A percentile compares a stretch with the other conserved stretches of the same genome.
Conservation (phyloP, 1,140 invertebrate species). For the Dryas iulia region DNA sequence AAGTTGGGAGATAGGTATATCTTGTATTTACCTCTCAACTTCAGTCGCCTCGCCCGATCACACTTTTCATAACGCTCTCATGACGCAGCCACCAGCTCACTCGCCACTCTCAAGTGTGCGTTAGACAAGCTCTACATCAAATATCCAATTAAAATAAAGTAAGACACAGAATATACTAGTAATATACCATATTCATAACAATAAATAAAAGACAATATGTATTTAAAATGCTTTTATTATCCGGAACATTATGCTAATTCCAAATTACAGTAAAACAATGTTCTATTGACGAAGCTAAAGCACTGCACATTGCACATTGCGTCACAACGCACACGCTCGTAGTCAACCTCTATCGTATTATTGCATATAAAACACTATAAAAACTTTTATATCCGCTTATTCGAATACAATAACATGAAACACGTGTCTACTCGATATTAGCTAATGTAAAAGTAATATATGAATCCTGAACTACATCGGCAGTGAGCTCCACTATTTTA, state of each 20-base stretch:
- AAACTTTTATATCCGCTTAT: conserved; percentile 27
- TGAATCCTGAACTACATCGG: conserved; percentile 33
- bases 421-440: conserved; percentile 4
- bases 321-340: conserved; percentile 22
- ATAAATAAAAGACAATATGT: conserved; percentile 38
- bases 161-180: too few relatives aligned
- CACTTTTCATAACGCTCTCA: too few relatives aligned
- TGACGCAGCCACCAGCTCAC: too few relatives aligned
- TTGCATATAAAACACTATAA: conserved; percentile 56
- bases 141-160: too few relatives aligned
- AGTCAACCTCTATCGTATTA: conserved; percentile 37
- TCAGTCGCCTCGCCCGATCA: too few relatives aligned
- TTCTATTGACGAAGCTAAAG: conserved; percentile 62
- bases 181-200: not conserved
- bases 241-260: conserved; percentile 67
- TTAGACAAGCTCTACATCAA: too few relatives aligned
- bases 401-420: conserved; percentile 28
- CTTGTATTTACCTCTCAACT: too few relatives aligned
- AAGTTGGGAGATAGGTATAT: too few relatives aligned
- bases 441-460: conserved; percentile 15
- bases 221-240: conserved; percentile 68
- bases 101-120: too few relatives aligned
- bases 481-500: conserved; percentile 33
- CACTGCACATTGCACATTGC: conserved; percentile 44
- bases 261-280: conserved; percentile 55